Base-by-base conservation (phyloP, 2,113 vertebrate genomes). In the Carassius gibelio region DNA sequence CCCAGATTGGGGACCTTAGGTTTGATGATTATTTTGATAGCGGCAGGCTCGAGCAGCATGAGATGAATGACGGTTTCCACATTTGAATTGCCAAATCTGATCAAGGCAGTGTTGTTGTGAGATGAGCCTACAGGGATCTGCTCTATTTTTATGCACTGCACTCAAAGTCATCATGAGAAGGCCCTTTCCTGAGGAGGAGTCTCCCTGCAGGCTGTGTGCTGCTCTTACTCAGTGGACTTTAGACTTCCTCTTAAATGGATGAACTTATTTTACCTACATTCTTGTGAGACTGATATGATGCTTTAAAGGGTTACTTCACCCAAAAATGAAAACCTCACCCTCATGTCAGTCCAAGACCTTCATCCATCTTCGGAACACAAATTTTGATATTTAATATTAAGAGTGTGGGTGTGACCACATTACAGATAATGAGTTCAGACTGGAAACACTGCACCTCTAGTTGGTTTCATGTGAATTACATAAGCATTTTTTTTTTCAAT, bases 101-200 rank as follows among this genome's bases (percentile, higher is more conserved):
- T 68, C 75, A 55, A 11, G 19, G 26, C 17, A 61, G 55, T 26
- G 26, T 68, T 59, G 64, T 52, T 38, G 52, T 38, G 55, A 36
- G 55, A 34, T 61, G 81, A 62, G 42, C 38, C 75, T 42, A 72
- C 75, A 79, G 68, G 80, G 84, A 82, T 55, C 74, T 78, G 83
- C 62, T 80, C 84, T 85, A 85, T 79, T 85, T 85, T 45, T 59
- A 72, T 34, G 62, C 83, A 57, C 81, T 72, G 50, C 81, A 72
- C 68, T 83, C 81, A 83, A 83, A 59, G 81, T 83, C 81, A 83
- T 83, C 26, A 74, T 42, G 50, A n/a, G 38, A 38, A 72, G 66
- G 68, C 21, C 81, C 81, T 82, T 81, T 82, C 66, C 17, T 36
- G 80, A 82, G 45, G 45, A 52, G 61, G n/a, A 36, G 45, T 69